A percentile compares a stretch with the other conserved stretches of the same genome.
Conservation (phyloP, 2,113 vertebrate species). For the Gymnarchus niloticus region DNA sequence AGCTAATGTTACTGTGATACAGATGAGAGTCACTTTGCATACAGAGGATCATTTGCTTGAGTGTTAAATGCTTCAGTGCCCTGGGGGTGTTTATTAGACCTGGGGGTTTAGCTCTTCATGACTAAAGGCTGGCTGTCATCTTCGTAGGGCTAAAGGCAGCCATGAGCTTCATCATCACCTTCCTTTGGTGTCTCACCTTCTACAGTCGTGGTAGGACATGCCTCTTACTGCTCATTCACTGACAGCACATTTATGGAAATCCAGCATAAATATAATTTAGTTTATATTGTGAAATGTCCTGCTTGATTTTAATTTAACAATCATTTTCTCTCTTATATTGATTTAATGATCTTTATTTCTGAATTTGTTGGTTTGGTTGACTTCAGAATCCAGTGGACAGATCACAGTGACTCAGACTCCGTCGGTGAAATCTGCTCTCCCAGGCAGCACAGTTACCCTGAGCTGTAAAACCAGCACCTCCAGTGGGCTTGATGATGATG, state of each 20-base stretch:
- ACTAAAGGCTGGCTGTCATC: neutral
- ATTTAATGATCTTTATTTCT: neutral
- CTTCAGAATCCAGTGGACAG: neutral
- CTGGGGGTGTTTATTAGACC: neutral
- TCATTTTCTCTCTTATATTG: neutral
- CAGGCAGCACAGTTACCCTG: neutral
- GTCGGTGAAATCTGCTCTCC: neutral
- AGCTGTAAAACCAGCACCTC: neutral
- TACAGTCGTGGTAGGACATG: neutral
- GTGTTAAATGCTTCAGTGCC: neutral
- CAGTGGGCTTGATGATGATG: neutral
- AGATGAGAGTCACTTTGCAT: neutral
- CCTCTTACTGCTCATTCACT: neutral
- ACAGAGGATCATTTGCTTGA: neutral
- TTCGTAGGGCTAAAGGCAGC: neutral
- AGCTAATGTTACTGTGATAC: neutral
- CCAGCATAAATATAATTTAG: neutral
- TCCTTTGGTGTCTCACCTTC: neutral
- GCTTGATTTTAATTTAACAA: neutral
- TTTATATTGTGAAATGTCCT: neutral
- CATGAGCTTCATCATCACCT: too few species aligned
- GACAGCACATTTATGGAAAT: neutral
- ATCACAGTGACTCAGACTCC: slow-evolving; percentile 3
- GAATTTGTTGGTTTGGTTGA: neutral
- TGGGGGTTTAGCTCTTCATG: neutral